Percentiles rank a stretch among this genome's conserved stretches.
Conservation (phyloP, 2,888 invertebrate species). For the Machimus rusticus region DNA sequence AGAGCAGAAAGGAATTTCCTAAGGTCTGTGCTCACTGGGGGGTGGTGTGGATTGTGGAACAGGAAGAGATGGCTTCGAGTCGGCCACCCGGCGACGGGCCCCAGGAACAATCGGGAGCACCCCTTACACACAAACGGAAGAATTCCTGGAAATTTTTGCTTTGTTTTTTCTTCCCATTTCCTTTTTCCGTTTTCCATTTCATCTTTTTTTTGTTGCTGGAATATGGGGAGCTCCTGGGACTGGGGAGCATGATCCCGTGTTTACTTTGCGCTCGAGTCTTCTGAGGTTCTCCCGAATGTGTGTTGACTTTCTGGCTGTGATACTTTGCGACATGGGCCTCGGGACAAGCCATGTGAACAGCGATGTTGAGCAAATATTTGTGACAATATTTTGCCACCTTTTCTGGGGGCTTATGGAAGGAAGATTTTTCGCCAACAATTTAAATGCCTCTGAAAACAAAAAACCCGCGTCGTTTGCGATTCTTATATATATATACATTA, state of each 20-base stretch:
- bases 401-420: neutral
- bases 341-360: slow-evolving; percentile 1
- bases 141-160: slow-evolving; percentile 20
- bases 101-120: slow-evolving; percentile 12
- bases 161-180: slow-evolving; percentile 33
- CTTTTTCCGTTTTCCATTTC: slow-evolving; percentile 27
- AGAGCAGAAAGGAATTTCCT: slow-evolving; percentile 20
- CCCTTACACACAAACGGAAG: slow-evolving; percentile 8
- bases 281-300: slow-evolving; percentile 9
- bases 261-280: slow-evolving; percentile 31
- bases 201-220: neutral
- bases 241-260: neutral
- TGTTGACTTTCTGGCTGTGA: slow-evolving; percentile 27
- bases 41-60: neutral
- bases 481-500: too few relatives aligned
- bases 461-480: neutral
- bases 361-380: slow-evolving; percentile 7
- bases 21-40: neutral
- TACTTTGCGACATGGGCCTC: neutral
- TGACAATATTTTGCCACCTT: slow-evolving; percentile 19
- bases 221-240: neutral
- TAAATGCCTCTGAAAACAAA: neutral
- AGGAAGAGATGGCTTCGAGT: neutral
- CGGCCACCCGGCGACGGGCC: neutral
- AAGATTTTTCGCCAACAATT: neutral